Base-by-base conservation (phyloP, 2,888 invertebrate species). In the Podotricha telesiphe region DNA sequence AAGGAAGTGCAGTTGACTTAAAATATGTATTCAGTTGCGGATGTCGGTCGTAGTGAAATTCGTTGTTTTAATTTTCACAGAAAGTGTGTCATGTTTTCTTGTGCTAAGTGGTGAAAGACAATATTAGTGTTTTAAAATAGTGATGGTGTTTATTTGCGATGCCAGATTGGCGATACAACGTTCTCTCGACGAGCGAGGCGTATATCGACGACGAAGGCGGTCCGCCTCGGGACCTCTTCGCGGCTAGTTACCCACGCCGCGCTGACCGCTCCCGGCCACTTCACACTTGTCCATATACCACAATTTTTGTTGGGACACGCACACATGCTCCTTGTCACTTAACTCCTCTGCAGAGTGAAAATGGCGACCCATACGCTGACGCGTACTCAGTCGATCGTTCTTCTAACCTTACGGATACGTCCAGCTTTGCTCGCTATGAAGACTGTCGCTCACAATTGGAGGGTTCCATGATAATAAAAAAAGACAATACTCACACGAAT, bases 141-240 rank as follows among this genome's bases (percentile, higher is more conserved):
- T 91, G 86, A 91, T 91, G 90, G 83, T 88, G 82, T 78, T 81
- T 77, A 79, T 83, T 77, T 82, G 89, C 84, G 78, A 93, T 93
- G 93, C 93, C 93, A 77, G 93, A 93, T 83, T 93, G 93, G 93
- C 90, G 93, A 77, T 92, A 93, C 88, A 93, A 93, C 86, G 92
- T 93, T 79, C 84, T 93, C 79, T 93, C 93, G 77, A 92, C 93
- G 79, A 93, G 90, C 83, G 93, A 93, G 85, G 93, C 93, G 78
- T 92, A 88, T 78, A 86, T 91, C 75, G 86, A 88, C 75, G 85
- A 83, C 71, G 87, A 86, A 71, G 85, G 82, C 55, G 81, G 79
- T 61, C 80, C 86, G 20, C 80, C 82, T 71, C 81, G 83, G 61
- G 91, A 89, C 76, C 92, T 90, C 42, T 86, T 88, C 68, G 88